Percentiles rank a stretch among this genome's conserved stretches.
Evolutionary conservation across 1,140 invertebrate species (phyloP).

Genomic region (Drosophila sturtevanti): DNA sequence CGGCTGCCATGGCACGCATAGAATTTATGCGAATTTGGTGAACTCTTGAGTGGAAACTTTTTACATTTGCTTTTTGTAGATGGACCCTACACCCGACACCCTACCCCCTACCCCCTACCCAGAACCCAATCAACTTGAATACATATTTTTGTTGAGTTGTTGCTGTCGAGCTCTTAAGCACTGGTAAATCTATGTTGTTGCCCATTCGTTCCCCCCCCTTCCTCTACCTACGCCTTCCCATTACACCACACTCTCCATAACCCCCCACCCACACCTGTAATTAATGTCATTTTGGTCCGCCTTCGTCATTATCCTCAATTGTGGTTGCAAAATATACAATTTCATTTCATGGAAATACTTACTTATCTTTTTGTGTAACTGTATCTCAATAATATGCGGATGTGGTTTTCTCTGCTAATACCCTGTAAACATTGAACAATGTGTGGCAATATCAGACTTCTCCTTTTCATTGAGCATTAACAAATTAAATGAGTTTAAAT

Average conservation of each 20-base stretch:
- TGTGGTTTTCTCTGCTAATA: not conserved
- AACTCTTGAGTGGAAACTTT: slow-evolving; percentile 77
- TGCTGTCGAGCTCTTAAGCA: slow-evolving; percentile 43
- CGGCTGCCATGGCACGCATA: slow-evolving; percentile 73
- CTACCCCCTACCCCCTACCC: slow-evolving; percentile 10
- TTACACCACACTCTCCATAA: too few species aligned
- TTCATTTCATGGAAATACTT: not conserved
- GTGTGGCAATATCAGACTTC: not conserved
- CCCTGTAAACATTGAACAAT: not conserved
- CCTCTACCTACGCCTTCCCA: too few species aligned
- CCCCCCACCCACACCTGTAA: slow-evolving; percentile 9
- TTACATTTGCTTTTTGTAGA: slow-evolving; percentile 55
- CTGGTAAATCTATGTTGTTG: slow-evolving; percentile 5
- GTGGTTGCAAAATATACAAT: slow-evolving; percentile 4
- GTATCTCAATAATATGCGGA: slow-evolving; percentile 1
- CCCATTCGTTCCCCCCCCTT: too few species aligned
- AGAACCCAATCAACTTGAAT: slow-evolving; percentile 79
- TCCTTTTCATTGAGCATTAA: too few species aligned
- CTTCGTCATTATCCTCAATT: not conserved
- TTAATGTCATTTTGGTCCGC: not conserved
- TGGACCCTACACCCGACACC: not conserved
- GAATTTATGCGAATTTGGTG: slow-evolving; percentile 80
- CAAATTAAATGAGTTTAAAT: too few species aligned
- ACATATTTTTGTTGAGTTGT: slow-evolving; percentile 55
- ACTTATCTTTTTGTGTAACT: slow-evolving; percentile 22